Base-by-base conservation (phyloP, 2,888 invertebrate species). In the Coelopa pilipes region DNA sequence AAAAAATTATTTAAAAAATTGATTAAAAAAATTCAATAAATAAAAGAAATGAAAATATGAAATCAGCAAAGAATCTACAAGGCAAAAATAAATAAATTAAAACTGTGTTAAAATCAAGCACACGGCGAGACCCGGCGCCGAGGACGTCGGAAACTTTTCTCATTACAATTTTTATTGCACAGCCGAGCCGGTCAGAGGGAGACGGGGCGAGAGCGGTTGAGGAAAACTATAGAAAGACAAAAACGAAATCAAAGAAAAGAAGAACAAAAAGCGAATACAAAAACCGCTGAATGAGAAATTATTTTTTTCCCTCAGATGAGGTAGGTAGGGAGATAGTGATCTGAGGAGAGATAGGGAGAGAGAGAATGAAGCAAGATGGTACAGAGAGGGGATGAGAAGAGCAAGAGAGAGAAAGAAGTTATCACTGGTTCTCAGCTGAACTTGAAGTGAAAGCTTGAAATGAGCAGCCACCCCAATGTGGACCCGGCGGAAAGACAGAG, bases 101-200 rank as follows among this genome's bases (percentile, higher is more conserved):
- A 34, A 34, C 34, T 34, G 34, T 7, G 34, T 34, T 34, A 34
- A 34, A 34, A 34, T 34, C 7, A 34, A 34, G 34, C 34, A 34
- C 34, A 34, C 34, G 34, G 34, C 34, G 34, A 34, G 34, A 4
- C 34, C 7, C 2, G 69, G 57, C 19, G 45, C 46, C 45, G 19
- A 70, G 53, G 15, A 53, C 45, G 69, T 55, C 63, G 45, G 53
- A 65, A 71, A 71, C 63, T 71, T 71, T 71, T 65, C 71, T 71
- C 71, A 71, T 71, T 71, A 63, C 63, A 71, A 65, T 71, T 71
- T 71, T 71, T 53, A 71, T 71, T 63, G 50, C 55, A 62, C 10
- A 63, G 46, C 21, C 53, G 15, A 17, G 71, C 65, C 34, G 62
- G 34, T 9, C 60, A 24, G 60, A 7, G 11, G 60, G 12, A 24